A percentile compares a stretch with the other conserved stretches of the same genome.
These are phyloP conservation scores for Craseonycteris thonglongyai DNA, from an alignment of 2,113 vertebrate species.

Conservation along the genomic window DNA sequence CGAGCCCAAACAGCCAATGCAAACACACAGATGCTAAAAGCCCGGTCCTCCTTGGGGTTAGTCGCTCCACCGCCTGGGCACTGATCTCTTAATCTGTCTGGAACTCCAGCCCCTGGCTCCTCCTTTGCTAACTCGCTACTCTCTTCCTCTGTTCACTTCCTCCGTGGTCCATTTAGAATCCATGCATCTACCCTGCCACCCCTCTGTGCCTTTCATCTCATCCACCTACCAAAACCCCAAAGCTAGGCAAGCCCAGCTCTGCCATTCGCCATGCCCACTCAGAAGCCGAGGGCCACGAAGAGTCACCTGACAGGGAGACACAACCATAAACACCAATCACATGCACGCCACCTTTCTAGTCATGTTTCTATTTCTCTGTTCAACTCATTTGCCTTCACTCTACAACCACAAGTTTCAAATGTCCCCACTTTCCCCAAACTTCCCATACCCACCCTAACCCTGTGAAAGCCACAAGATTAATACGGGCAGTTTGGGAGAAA, in stretches of 20 bases:
- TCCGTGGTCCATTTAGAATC: neutral
- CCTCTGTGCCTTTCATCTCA: neutral
- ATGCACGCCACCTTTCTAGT: accelerated
- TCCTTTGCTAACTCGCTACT: neutral
- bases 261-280: neutral
- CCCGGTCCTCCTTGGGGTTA: neutral
- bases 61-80: too few relatives aligned
- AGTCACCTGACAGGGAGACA: neutral
- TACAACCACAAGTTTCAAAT: neutral
- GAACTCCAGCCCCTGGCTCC: neutral
- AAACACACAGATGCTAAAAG: neutral
- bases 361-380: neutral
- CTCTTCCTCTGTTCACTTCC: neutral
- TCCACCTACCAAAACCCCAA: neutral
- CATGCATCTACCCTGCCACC: too few relatives aligned
- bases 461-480: too few relatives aligned
- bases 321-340: accelerated
- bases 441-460: neutral
- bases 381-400: neutral
- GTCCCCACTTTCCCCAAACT: neutral
- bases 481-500: too few relatives aligned
- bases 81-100: too few relatives aligned
- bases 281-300: neutral
- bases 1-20: too few relatives aligned
- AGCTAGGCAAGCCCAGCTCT: neutral